Conservation (phyloP, 2,797 vertebrate species). For the Iguana delicatissima region DNA sequence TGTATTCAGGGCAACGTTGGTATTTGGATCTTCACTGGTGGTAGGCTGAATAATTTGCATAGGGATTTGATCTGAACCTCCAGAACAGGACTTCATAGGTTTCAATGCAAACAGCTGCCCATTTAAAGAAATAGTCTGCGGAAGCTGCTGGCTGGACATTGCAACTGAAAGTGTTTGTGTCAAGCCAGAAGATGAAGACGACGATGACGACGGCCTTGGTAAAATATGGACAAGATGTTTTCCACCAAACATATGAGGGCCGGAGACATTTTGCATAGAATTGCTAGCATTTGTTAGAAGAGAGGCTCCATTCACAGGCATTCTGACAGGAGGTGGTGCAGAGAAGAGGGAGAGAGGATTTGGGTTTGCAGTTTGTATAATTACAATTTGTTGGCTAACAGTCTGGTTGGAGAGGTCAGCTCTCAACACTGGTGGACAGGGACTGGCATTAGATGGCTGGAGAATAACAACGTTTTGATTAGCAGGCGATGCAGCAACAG, state of each 20-base stretch:
- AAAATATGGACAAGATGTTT: conserved; percentile 98
- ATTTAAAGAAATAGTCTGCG: conserved; percentile 96
- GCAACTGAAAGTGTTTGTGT: conserved; percentile 82
- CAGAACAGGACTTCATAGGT: conserved; percentile 91
- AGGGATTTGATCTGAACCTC: conserved; percentile 86
- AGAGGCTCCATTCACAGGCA: conserved; percentile 79
- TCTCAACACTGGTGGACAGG: conserved; percentile 86
- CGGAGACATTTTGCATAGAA: conserved; percentile 78
- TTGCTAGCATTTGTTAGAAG: conserved; percentile 80
- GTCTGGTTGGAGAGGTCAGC: conserved; percentile 90
- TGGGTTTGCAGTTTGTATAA: conserved; percentile 95
- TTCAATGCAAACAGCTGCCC: conserved; percentile 97
- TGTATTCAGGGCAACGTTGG: conserved; percentile 94
- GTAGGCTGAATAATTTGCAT: conserved; percentile 96
- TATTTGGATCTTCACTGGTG: conserved; percentile 93
- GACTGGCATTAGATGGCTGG: conserved; percentile 89
- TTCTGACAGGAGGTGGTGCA: conserved; percentile 82
- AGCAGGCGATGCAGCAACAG: conserved; percentile 85
- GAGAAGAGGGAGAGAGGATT: conserved; percentile 87
- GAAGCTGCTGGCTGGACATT: conserved; percentile 81
- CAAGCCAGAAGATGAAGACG: conserved; percentile 76
- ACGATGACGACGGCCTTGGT: conserved; percentile 87
- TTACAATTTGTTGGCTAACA: conserved; percentile 96
- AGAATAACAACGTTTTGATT: conserved; percentile 95
- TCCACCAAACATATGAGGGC: conserved; percentile 89